These are phyloP conservation scores for Zingel zingel DNA, from an alignment of 2,113 vertebrate species.

Conservation along the genomic window DNA sequence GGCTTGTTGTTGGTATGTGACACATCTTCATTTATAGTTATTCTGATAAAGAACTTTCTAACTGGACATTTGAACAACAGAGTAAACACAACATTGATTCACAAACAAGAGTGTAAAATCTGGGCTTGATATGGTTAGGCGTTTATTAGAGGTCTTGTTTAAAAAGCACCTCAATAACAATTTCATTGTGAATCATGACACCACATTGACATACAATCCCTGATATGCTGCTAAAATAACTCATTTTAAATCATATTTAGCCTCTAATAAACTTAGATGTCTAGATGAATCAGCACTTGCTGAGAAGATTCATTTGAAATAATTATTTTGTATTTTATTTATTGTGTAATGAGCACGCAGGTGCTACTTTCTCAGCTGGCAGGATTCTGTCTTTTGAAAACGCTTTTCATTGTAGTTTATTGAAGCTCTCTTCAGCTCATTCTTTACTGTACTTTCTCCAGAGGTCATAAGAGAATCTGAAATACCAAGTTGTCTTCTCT, in stretches of 20 bases:
- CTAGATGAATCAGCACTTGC: background rate
- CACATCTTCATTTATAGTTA: no score
- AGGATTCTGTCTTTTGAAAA: no score
- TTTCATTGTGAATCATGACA: background rate
- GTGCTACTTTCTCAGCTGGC: background rate
- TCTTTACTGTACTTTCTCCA: background rate
- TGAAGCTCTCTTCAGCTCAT: background rate
- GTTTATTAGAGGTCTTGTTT: no score
- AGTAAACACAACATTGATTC: background rate
- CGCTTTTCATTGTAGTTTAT: background rate
- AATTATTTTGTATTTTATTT: no score
- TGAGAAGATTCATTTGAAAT: background rate
- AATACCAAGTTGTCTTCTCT: background rate
- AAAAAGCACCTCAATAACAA: no score
- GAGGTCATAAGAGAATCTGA: background rate
- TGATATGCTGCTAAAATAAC: no score
- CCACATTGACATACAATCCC: background rate
- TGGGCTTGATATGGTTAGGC: background rate
- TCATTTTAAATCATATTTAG: no score
- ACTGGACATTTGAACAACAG: background rate
- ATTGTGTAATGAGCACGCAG: background rate
- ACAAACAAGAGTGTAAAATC: background rate
- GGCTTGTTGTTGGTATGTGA: slow-evolving; percentile 87
- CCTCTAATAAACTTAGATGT: background rate
- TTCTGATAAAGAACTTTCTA: background rate